These are phyloP conservation scores for Origma solitaria DNA, from an alignment of 2,113 vertebrate species.

Conservation along the genomic window DNA sequence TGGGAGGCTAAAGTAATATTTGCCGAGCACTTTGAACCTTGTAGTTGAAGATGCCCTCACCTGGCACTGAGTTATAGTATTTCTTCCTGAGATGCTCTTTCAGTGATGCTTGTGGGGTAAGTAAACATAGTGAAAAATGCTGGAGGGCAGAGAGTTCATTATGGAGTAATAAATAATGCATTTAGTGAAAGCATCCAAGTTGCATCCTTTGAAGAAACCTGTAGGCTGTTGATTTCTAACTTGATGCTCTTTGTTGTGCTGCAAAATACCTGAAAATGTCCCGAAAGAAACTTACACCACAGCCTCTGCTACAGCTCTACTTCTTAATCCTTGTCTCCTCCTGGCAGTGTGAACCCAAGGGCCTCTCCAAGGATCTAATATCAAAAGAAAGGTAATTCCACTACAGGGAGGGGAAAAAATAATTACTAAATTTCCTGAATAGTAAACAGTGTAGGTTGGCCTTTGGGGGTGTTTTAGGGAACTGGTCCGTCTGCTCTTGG, in stretches of 20 bases:
- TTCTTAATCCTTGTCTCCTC: slow-evolving; percentile 30
- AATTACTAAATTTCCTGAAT: slow-evolving; percentile 61
- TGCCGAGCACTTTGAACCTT: neutral
- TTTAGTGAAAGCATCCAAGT: neutral
- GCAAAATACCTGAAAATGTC: neutral
- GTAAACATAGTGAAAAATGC: neutral
- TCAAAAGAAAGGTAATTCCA: slow-evolving; percentile 53
- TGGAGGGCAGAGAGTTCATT: neutral
- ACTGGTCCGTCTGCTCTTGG: neutral
- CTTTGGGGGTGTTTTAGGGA: neutral
- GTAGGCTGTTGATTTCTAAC: neutral
- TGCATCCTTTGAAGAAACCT: neutral
- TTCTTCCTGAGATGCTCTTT: neutral
- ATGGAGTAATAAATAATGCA: neutral
- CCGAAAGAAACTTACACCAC: neutral
- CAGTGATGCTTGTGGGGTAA: neutral
- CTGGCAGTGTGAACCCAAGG: neutral
- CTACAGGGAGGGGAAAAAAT: neutral
- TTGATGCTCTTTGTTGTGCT: neutral
- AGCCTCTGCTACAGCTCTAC: neutral
- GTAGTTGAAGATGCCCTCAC: neutral
- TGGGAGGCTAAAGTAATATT: neutral
- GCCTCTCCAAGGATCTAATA: slow-evolving; percentile 41
- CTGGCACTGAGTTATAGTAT: neutral
- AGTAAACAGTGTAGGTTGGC: neutral